These are phyloP conservation scores for Cherax quadricarinatus DNA, from an alignment of 1,140 invertebrate genomes.

Conservation along the genomic window DNA sequence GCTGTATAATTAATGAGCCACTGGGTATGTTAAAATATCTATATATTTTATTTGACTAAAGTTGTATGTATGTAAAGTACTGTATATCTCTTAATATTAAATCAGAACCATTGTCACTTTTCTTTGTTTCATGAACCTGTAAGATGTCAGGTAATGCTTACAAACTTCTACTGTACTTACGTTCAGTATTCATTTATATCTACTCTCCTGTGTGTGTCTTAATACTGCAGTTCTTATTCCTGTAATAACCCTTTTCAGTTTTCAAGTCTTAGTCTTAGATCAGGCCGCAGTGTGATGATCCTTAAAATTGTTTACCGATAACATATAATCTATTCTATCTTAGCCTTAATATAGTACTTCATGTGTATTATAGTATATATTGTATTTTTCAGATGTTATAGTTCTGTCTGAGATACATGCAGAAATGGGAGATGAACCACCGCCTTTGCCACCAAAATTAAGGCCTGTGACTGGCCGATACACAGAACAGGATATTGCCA, in stretches of 20 bases:
- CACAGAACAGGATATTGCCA: slow-evolving; percentile 61
- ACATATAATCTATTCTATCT: background rate
- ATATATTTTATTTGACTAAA: no score
- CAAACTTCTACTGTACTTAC: no score
- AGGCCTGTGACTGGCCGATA: slow-evolving; percentile 40
- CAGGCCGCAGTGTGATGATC: background rate
- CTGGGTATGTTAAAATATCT: no score
- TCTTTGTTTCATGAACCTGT: no score
- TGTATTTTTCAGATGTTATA: slow-evolving; percentile 27
- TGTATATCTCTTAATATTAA: no score
- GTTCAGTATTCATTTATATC: no score
- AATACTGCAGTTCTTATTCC: no score
- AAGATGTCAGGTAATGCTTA: no score
- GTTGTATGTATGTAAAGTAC: no score
- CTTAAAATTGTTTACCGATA: background rate
- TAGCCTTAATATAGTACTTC: background rate
- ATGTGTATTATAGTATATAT: background rate
- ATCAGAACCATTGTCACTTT: no score
- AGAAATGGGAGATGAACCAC: slow-evolving; percentile 55
- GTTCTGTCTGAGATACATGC: slow-evolving; percentile 5
- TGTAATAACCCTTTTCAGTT: background rate
- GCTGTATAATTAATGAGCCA: no score
- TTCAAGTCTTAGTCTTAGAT: background rate
- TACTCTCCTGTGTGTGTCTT: no score
- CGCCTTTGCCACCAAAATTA: slow-evolving; percentile 57